These are phyloP conservation scores for Lagenorhynchus albirostris DNA, from an alignment of 2,113 vertebrate genomes.

Conservation along the genomic window DNA sequence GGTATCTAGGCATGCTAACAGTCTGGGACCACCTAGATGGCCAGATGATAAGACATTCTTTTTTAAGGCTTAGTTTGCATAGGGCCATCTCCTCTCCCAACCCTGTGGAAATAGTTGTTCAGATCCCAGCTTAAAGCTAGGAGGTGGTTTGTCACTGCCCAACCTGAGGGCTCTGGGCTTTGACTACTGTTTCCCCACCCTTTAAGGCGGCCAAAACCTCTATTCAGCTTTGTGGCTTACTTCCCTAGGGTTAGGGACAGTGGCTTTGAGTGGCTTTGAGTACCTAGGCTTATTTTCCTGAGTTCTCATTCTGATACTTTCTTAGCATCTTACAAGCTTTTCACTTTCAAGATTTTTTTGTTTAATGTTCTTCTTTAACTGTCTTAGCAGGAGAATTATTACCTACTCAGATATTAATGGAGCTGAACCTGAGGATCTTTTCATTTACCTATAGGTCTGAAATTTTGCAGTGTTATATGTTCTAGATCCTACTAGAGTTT, in stretches of 20 bases:
- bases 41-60: not conserved
- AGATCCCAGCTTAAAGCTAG: not conserved
- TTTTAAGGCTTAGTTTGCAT: not conserved
- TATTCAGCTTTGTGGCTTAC: not conserved
- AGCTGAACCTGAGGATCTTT: not conserved
- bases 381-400: not conserved
- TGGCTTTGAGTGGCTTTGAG: not conserved
- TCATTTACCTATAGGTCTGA: not conserved
- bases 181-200: not conserved
- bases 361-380: not conserved
- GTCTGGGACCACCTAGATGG: not conserved
- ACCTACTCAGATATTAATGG: not conserved
- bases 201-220: not conserved
- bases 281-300: not conserved
- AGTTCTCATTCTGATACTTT: not conserved
- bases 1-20: not conserved
- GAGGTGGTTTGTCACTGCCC: not conserved
- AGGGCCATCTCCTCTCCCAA: not conserved
- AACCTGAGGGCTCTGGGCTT: not conserved
- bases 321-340: not conserved
- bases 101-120: not conserved
- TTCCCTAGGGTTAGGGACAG: not conserved
- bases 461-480: not conserved
- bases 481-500: not conserved
- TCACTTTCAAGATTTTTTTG: not conserved